Base-by-base conservation (phyloP, 1,140 invertebrate genomes). In the Ceratosolen fusciceps region DNA sequence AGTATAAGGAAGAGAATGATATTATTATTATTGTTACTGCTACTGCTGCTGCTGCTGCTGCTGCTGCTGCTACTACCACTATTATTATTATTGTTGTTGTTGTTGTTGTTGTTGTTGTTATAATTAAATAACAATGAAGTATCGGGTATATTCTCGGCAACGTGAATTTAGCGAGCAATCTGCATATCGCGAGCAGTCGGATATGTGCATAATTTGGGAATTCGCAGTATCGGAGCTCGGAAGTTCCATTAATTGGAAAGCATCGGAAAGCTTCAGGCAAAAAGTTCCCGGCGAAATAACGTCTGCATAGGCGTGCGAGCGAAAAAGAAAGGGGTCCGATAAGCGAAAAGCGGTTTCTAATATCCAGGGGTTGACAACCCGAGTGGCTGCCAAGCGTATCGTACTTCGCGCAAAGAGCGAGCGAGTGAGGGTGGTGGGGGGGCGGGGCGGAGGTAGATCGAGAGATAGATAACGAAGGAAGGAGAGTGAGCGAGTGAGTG, bases 401-500 rank as follows among this genome's bases (percentile, higher is more conserved):
- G n/a, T n/a, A n/a, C n/a, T n/a, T n/a, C 21, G 2, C 24, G 68
- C 21, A 52, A 19, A 24, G 9, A 71, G 24, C 1, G 26, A 54
- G n/a, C 21, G 39, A n/a, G 39, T 49, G 29, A 34, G 29, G 31
- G 16, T 16, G 14, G n/a, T 9, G 29, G 34, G 19, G 8, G 56
- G 24, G 24, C 2, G 67, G 19, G 21, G n/a, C 10, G 16, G 43
- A 12, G 14, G 10, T 0, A 39, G 37, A n/a, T 8, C 21, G 56
- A 47, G 14, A 47, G 26, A 58, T 54, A 60, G 14, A 26, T 21
- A 16, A 80, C 67, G 58, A 65, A 79, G 75, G 77, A 43, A 43
- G 12, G 39, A 43, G 39, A 43, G n/a, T n/a, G n/a, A n/a, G n/a
- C n/a, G n/a, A n/a, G n/a, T n/a, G n/a, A n/a, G n/a, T n/a, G n/a